phyloP scores from a whole-genome alignment of 2,113 vertebrate species.

The Enhydra lutris region DNA sequence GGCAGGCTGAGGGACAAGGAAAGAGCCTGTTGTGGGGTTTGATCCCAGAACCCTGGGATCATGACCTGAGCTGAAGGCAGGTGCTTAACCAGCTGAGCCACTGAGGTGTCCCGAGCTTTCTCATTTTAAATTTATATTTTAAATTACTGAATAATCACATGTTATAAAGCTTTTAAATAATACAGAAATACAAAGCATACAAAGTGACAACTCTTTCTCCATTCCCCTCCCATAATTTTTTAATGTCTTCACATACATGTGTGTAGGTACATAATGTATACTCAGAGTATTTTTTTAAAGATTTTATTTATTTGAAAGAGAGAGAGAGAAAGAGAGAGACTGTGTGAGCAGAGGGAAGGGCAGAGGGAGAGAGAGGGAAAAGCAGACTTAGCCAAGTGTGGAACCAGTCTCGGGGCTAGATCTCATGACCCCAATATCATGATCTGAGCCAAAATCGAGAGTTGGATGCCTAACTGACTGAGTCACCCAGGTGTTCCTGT shows the following conservation, averaged over 20 bases:
- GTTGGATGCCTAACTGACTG: neutral
- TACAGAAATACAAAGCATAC: neutral
- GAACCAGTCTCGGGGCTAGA: neutral
- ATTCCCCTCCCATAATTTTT: neutral
- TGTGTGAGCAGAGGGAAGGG: neutral
- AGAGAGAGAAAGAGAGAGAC: neutral
- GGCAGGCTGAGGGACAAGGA: no score
- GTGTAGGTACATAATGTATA: no score
- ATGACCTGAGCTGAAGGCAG: no score
- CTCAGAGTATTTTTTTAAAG: neutral
- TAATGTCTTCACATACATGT: neutral
- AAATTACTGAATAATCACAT: neutral
- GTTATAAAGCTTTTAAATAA: neutral
- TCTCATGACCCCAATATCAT: neutral
- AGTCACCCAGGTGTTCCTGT: neutral
- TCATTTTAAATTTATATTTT: neutral
- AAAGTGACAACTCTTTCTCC: neutral
- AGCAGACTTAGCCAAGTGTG: neutral
- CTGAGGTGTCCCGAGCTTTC: no score
- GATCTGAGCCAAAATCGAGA: neutral
- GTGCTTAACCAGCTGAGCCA: no score
- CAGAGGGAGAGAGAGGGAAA: neutral
- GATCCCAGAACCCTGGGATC: no score
- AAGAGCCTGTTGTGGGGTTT: no score
- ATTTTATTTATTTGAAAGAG: neutral